Conservation (phyloP, 2,888 invertebrate species). For the Empis livida region DNA sequence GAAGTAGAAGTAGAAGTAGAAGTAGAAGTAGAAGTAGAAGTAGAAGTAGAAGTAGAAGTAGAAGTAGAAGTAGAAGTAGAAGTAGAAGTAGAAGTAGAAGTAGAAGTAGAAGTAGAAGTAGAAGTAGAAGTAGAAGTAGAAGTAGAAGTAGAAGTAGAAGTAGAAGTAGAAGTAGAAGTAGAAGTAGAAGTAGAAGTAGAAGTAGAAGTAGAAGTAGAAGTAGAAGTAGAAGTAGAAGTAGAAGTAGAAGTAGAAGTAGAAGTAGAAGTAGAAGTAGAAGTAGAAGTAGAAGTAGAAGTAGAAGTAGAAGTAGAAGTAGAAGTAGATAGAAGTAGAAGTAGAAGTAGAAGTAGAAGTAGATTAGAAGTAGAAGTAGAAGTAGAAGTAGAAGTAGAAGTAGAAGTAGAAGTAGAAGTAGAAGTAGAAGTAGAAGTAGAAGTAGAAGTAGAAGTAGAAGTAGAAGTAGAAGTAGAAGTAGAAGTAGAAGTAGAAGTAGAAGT, state of each 20-base stretch:
- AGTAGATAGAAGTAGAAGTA: too few relatives aligned
- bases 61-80: too few relatives aligned
- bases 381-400: conserved; percentile 6
- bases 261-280: conserved; percentile 6
- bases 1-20: too few relatives aligned
- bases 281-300: conserved; percentile 6
- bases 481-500: conserved; percentile 4
- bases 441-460: conserved; percentile 4
- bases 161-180: too few relatives aligned
- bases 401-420: conserved; percentile 6
- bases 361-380: conserved; percentile 5
- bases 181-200: conserved; percentile 4
- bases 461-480: conserved; percentile 4
- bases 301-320: conserved; percentile 6
- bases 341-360: conserved; percentile 1
- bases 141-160: too few relatives aligned
- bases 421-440: conserved; percentile 3
- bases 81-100: too few relatives aligned
- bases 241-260: conserved; percentile 6
- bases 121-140: too few relatives aligned
- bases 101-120: too few relatives aligned
- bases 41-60: too few relatives aligned
- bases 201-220: conserved; percentile 7
- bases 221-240: conserved; percentile 4
- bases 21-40: too few relatives aligned